Conservation (phyloP, 2,113 vertebrate genomes). For the Perca fluviatilis region DNA sequence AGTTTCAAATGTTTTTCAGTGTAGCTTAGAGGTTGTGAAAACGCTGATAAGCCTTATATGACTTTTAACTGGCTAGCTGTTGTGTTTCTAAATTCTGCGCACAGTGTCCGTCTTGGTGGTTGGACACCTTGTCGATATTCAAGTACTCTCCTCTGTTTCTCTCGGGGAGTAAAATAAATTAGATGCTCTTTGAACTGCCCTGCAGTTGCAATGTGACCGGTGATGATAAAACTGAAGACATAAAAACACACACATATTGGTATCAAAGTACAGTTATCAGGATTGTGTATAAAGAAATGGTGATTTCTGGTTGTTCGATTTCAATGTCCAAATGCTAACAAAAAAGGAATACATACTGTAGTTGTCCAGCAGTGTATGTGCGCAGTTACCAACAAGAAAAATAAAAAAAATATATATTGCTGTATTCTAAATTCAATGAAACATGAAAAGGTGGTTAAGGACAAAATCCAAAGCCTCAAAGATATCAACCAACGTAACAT, state of each 20-base stretch:
- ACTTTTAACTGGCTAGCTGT: slow-evolving; percentile 63
- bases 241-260: slow-evolving; percentile 63
- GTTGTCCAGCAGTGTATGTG: slow-evolving; percentile 71
- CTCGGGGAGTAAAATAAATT: slow-evolving; percentile 86
- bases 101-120: slow-evolving; percentile 81
- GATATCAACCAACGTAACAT: slow-evolving; percentile 46
- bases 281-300: slow-evolving; percentile 39
- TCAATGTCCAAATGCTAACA: slow-evolving; percentile 53
- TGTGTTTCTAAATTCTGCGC: slow-evolving; percentile 74
- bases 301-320: slow-evolving; percentile 67
- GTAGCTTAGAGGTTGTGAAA: slow-evolving; percentile 44
- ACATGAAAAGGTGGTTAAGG: slow-evolving; percentile 52
- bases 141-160: slow-evolving; percentile 83
- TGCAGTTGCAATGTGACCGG: slow-evolving; percentile 86
- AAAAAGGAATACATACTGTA: slow-evolving; percentile 50
- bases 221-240: slow-evolving; percentile 74
- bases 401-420: slow-evolving; percentile 39
- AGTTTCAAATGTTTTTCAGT: neutral
- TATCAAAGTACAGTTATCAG: slow-evolving; percentile 77
- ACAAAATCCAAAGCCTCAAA: slow-evolving; percentile 71
- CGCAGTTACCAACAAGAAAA: slow-evolving; percentile 41
- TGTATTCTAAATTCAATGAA: slow-evolving; percentile 62
- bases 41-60: slow-evolving; percentile 41
- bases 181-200: slow-evolving; percentile 88
- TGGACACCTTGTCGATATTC: slow-evolving; percentile 87